A percentile compares a stretch with the other conserved stretches of the same genome.
phyloP scores from a whole-genome alignment of 2,113 vertebrate species.

The Oncorhynchus tshawytscha region DNA sequence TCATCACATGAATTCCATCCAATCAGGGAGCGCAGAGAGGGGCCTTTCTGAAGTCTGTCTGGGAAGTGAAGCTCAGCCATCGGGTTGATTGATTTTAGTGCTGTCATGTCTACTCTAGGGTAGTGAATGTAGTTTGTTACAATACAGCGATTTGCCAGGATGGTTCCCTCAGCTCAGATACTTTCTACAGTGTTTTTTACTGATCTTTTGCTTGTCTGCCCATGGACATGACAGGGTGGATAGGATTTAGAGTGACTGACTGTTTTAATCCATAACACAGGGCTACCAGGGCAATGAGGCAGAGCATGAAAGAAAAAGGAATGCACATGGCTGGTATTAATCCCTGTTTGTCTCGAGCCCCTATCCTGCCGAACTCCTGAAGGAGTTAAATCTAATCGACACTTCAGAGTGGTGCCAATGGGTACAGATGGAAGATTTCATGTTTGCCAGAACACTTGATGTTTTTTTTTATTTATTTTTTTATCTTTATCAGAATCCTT shows the following conservation, averaged over 20 bases:
- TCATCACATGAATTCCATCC: no score
- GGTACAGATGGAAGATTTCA: no score
- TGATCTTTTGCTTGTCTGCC: constrained; percentile 3
- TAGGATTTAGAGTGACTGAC: constrained; percentile 20
- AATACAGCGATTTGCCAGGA: no score
- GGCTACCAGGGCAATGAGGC: neutral
- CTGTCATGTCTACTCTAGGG: no score
- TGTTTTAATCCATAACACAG: constrained; percentile 32
- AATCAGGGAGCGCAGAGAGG: no score
- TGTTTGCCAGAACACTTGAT: neutral
- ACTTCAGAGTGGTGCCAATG: no score
- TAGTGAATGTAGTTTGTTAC: no score
- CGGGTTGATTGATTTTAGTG: no score
- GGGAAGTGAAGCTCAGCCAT: no score
- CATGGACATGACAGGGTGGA: neutral
- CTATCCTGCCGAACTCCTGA: neutral
- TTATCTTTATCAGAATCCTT: neutral
- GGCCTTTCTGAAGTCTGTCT: no score
- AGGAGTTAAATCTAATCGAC: neutral
- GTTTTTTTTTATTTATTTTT: neutral
- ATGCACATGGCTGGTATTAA: neutral
- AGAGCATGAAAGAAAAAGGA: constrained; percentile 18
- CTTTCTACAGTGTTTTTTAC: neutral
- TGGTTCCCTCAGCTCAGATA: neutral
- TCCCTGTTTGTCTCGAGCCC: neutral